phyloP scores from a whole-genome alignment of 2,113 vertebrate species.

The Galeopterus variegatus region DNA sequence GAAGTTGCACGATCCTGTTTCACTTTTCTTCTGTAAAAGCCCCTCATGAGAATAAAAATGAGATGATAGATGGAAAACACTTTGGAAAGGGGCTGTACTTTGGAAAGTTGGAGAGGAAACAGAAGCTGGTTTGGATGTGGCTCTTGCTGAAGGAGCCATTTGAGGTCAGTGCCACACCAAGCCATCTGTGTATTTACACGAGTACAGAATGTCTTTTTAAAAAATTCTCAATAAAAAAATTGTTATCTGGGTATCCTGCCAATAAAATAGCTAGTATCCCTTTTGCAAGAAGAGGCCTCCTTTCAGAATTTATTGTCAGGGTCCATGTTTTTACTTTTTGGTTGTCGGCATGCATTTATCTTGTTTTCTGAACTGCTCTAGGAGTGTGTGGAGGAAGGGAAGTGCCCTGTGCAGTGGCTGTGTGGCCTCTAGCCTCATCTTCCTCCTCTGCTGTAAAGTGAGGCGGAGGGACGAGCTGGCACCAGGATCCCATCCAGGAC shows the following conservation, averaged over 20 bases:
- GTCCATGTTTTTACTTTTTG: rapidly evolving
- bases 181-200: rapidly evolving
- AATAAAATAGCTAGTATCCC: neutral
- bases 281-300: neutral
- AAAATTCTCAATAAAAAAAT: neutral
- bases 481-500: rapidly evolving
- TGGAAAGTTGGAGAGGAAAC: neutral
- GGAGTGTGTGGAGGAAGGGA: too few relatives aligned
- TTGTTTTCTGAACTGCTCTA: neutral
- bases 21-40: neutral
- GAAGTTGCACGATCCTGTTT: rapidly evolving
- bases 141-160: neutral
- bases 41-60: neutral
- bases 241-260: neutral
- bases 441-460: neutral
- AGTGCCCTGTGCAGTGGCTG: rapidly evolving
- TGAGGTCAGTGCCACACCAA: neutral
- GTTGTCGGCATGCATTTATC: rapidly evolving
- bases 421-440: neutral
- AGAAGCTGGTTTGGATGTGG: neutral
- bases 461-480: neutral
- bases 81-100: neutral
- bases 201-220: neutral
- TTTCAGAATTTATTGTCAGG: neutral
- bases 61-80: neutral